Conservation (phyloP, 1,140 invertebrate species). For the Archegozetes longisetosus region DNA sequence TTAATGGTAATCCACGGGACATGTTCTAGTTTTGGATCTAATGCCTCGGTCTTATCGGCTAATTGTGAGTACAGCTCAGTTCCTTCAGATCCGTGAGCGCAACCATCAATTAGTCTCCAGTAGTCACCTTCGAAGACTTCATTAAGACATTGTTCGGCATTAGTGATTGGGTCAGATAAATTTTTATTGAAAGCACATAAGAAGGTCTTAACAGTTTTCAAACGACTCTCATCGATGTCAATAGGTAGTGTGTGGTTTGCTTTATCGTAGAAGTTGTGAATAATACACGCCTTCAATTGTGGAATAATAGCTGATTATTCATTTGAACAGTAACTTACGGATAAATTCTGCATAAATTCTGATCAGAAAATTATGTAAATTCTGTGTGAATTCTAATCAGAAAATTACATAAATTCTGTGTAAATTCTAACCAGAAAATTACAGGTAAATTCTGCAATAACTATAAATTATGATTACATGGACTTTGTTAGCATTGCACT, state of each 20-base stretch:
- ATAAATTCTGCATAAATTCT: too few species aligned
- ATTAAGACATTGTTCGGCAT: neutral
- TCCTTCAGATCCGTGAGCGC: neutral
- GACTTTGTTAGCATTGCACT: constrained; percentile 4
- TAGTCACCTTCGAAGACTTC: neutral
- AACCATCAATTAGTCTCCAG: neutral
- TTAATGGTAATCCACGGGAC: neutral
- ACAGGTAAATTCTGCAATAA: neutral
- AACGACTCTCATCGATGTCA: neutral
- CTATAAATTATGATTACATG: constrained; percentile 4
- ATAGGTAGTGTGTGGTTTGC: neutral
- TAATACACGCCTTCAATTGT: constrained; percentile 2
- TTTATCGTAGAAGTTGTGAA: constrained; percentile 5
- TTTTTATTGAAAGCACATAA: neutral
- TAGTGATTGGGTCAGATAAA: neutral
- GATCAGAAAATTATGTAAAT: too few species aligned
- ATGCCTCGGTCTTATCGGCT: neutral
- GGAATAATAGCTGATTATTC: neutral
- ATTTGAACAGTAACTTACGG: too few species aligned
- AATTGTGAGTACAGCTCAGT: neutral
- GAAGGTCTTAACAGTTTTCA: neutral
- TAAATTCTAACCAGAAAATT: too few species aligned
- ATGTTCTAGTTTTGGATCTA: neutral
- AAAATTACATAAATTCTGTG: too few species aligned
- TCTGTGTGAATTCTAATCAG: too few species aligned